Evolutionary conservation across 2,888 invertebrate species (phyloP).

Genomic region (Piscicola geometra): DNA sequence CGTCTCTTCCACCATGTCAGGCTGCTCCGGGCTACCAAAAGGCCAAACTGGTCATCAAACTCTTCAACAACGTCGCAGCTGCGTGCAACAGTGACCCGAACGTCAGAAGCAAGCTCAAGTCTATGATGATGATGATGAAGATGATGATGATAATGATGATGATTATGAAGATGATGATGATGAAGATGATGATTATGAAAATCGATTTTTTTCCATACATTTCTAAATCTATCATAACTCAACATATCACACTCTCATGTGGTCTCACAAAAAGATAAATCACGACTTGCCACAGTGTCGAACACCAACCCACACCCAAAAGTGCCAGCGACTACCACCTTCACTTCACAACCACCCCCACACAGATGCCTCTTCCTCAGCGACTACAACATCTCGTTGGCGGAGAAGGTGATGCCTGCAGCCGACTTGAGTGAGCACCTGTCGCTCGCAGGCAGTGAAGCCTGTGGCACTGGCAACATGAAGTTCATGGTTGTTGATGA

Average conservation of each 20-base stretch:
- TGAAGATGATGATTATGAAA: too few relatives aligned
- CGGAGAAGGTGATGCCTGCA: slow-evolving; percentile 97
- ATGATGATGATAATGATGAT: too few relatives aligned
- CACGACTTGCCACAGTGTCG: too few relatives aligned
- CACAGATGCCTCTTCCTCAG: slow-evolving; percentile 78
- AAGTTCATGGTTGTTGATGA: slow-evolving; percentile 74
- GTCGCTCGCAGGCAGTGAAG: slow-evolving; percentile 97
- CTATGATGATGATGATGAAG: background rate
- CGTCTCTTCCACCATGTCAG: slow-evolving; percentile 48
- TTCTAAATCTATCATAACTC: too few relatives aligned
- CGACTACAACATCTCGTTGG: slow-evolving; percentile 95
- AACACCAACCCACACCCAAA: too few relatives aligned
- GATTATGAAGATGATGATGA: too few relatives aligned
- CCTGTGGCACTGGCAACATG: slow-evolving; percentile 99
- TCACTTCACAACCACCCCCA: too few relatives aligned
- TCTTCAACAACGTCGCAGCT: slow-evolving; percentile 87
- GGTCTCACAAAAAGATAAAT: too few relatives aligned
- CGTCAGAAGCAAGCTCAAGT: slow-evolving; percentile 83
- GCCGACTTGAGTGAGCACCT: slow-evolving; percentile 98
- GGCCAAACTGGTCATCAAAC: slow-evolving; percentile 96
- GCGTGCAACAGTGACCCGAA: slow-evolving; percentile 96
- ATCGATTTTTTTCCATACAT: too few relatives aligned
- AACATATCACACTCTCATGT: too few relatives aligned
- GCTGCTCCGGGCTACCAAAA: slow-evolving; percentile 97
- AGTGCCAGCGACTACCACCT: too few relatives aligned